Conservation (phyloP, 1,140 invertebrate species). For the Holcopasites calliopsidis region DNA sequence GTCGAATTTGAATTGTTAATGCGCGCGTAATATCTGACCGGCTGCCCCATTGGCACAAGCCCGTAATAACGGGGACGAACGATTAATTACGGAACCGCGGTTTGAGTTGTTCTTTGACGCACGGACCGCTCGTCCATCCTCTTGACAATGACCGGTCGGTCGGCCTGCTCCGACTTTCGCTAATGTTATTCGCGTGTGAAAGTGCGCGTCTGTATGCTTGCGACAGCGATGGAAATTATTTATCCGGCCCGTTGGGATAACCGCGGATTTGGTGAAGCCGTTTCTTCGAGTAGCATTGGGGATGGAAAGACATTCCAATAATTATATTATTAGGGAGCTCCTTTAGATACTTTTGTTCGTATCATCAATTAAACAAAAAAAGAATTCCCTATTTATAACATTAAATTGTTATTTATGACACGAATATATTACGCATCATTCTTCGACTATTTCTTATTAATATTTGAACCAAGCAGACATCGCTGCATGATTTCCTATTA, state of each 20-base stretch:
- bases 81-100: slow-evolving; percentile 31
- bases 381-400: no score
- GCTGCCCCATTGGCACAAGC: slow-evolving; percentile 3
- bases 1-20: slow-evolving; percentile 57
- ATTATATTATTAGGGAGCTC: no score
- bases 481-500: no score
- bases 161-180: background rate
- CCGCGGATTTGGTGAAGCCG: background rate
- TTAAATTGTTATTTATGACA: no score
- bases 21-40: slow-evolving; percentile 48
- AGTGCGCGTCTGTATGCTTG: no score
- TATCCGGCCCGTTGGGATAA: background rate
- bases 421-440: no score
- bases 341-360: no score
- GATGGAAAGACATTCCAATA: no score
- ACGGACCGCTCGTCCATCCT: background rate
- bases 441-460: no score
- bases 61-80: slow-evolving; percentile 26
- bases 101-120: slow-evolving; percentile 13
- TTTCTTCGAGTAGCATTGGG: no score
- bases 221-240: background rate
- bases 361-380: no score
- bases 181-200: background rate
- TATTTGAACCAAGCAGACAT: no score
- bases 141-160: background rate